Evolutionary conservation across 2,113 vertebrate genomes (phyloP).

Genomic region (Petroica traversi): DNA sequence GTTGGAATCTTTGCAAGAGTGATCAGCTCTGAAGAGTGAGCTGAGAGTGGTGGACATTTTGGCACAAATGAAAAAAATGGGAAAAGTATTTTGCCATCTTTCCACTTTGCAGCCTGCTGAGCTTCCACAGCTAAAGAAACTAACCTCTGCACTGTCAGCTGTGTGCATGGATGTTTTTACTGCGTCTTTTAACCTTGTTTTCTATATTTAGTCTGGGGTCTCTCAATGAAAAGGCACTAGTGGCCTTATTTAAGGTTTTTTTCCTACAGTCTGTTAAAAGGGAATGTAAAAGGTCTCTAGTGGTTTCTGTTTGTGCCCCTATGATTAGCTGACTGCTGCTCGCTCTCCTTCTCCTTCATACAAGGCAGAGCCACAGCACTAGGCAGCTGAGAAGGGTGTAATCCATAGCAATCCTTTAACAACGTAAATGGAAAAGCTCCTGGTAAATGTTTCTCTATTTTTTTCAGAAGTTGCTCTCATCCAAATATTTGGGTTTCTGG

Average conservation of each 20-base stretch:
- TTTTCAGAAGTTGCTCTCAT: background rate
- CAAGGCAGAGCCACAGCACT: background rate
- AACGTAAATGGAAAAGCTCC: background rate
- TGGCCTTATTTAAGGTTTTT: background rate
- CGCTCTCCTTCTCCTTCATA: background rate
- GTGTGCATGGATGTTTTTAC: background rate
- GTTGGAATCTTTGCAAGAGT: background rate
- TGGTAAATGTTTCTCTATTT: background rate
- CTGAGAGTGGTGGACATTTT: background rate
- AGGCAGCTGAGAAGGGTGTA: background rate
- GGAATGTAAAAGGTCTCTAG: background rate
- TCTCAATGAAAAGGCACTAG: background rate
- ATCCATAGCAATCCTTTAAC: background rate
- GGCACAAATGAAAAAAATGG: background rate
- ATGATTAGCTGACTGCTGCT: background rate
- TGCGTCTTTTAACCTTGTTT: background rate
- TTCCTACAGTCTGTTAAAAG: background rate
- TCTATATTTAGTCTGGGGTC: background rate
- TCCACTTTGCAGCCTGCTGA: background rate
- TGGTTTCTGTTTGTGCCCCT: background rate
- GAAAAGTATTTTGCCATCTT: background rate
- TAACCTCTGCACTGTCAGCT: background rate
- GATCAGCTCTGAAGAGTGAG: background rate
- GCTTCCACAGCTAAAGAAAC: background rate
- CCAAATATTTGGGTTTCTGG: conserved; percentile 24